These are phyloP conservation scores for Chascanopsetta lugubris DNA, from an alignment of 2,113 vertebrate species.

Conservation along the genomic window DNA sequence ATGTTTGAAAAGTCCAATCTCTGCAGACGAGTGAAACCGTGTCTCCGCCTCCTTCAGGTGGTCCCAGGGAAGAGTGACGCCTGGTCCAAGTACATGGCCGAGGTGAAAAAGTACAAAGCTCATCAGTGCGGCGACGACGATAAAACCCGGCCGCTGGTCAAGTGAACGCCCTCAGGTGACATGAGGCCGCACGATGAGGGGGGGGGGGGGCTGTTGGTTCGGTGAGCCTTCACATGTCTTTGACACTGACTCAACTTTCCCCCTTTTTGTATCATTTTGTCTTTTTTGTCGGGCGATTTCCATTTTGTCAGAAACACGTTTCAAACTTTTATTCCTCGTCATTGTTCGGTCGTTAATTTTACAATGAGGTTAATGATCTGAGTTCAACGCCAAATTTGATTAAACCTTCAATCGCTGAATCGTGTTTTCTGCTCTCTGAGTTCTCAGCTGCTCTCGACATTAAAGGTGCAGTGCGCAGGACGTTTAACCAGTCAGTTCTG, in stretches of 20 bases:
- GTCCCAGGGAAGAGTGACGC: constrained; percentile 92
- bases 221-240: too few species aligned
- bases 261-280: constrained; percentile 34
- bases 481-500: neutral
- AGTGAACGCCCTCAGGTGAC: constrained; percentile 76
- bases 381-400: too few species aligned
- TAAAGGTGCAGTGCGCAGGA: too few species aligned
- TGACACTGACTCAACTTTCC: neutral
- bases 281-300: constrained; percentile 39
- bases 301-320: constrained; percentile 40
- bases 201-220: constrained; percentile 14
- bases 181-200: neutral
- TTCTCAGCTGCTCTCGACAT: too few species aligned
- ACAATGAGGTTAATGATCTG: too few species aligned
- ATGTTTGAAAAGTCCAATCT: too few species aligned
- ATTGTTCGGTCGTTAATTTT: too few species aligned
- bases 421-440: too few species aligned
- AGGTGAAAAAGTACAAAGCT: constrained; percentile 98
- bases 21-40: too few species aligned
- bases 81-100: constrained; percentile 97
- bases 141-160: constrained; percentile 95
- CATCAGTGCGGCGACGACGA: constrained; percentile 96
- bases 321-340: too few species aligned
- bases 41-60: constrained; percentile 72
- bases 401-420: too few species aligned